Evolutionary conservation across 2,113 vertebrate genomes (phyloP).

Genomic region (Ia io): DNA sequence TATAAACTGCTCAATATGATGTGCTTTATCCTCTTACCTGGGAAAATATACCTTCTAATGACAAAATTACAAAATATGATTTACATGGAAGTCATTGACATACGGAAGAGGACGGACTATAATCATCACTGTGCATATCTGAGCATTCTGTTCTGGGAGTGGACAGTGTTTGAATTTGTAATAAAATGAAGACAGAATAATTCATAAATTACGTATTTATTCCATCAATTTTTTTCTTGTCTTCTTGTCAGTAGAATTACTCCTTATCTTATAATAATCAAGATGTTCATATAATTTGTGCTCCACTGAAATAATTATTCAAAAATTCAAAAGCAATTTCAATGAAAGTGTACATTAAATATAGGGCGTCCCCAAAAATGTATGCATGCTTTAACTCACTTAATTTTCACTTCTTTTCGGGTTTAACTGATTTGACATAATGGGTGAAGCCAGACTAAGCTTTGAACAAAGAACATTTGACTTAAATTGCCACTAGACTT

Average conservation of each 20-base stretch:
- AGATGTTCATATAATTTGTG: not conserved
- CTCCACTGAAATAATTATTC: not conserved
- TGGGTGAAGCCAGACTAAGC: too few species aligned
- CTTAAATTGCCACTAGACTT: too few species aligned
- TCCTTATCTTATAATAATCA: not conserved
- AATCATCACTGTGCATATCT: accelerated
- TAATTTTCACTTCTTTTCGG: too few species aligned
- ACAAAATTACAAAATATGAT: accelerated
- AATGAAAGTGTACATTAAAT: not conserved
- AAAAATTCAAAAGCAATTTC: not conserved
- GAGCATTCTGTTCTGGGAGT: not conserved
- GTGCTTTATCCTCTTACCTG: accelerated
- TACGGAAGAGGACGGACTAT: accelerated
- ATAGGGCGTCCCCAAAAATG: too few species aligned
- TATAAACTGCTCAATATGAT: accelerated
- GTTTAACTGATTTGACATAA: too few species aligned
- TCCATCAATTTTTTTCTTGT: not conserved
- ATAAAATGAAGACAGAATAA: too few species aligned
- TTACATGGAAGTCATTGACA: accelerated
- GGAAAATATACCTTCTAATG: not conserved
- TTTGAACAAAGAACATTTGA: too few species aligned
- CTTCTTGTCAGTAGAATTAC: not conserved
- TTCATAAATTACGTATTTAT: not conserved
- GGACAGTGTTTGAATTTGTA: not conserved
- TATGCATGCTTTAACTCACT: too few species aligned